phyloP scores from a whole-genome alignment of 2,113 vertebrate genomes.

The Ptilorrhoa leucosticta region DNA sequence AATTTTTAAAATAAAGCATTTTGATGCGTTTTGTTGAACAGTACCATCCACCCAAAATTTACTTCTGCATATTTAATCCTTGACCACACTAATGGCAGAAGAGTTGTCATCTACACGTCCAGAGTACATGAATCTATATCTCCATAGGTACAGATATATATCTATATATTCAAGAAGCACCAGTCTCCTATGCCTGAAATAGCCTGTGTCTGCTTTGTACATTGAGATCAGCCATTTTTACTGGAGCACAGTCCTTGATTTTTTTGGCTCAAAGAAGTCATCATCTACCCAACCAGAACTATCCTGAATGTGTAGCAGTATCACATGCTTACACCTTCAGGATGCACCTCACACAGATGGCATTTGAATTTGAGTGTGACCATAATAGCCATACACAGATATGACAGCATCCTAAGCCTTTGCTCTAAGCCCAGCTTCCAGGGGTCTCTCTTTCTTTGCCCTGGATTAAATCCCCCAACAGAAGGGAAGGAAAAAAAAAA shows the following conservation, averaged over 20 bases:
- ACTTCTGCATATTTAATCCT: background rate
- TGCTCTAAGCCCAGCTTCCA: background rate
- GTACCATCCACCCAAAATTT: background rate
- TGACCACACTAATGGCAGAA: background rate
- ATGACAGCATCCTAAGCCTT: background rate
- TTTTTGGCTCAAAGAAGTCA: background rate
- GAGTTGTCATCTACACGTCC: background rate
- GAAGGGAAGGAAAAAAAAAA: background rate
- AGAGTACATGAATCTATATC: background rate
- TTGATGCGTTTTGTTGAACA: background rate
- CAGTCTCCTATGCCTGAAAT: background rate
- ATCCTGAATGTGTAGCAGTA: background rate
- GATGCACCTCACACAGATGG: background rate
- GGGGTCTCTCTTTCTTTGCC: background rate
- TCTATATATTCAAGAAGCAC: background rate
- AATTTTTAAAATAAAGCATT: background rate
- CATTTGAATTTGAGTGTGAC: background rate
- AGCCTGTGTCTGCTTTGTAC: background rate
- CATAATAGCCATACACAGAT: background rate
- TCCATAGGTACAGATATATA: background rate
- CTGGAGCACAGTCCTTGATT: constrained; percentile 26
- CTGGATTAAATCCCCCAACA: background rate
- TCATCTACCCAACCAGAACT: background rate
- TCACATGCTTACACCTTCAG: background rate
- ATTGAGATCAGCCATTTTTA: background rate